phyloP scores from a whole-genome alignment of 2,113 vertebrate genomes.

The Pica pica region DNA sequence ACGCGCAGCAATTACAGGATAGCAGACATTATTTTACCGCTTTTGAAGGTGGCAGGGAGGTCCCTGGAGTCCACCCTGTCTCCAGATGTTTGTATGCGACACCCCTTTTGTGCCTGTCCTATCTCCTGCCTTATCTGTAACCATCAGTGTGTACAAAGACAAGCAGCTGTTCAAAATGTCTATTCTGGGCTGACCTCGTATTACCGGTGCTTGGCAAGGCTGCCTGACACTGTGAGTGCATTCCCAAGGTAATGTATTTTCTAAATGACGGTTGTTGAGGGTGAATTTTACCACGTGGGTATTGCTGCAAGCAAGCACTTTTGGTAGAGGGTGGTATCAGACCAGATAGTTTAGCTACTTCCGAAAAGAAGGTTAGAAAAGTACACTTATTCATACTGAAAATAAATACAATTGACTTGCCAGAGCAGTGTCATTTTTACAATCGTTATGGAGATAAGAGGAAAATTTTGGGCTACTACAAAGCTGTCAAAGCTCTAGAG shows the following conservation, averaged over 20 bases:
- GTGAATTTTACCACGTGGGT: background rate
- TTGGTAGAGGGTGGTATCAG: background rate
- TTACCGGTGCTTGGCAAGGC: background rate
- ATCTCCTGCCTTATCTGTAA: background rate
- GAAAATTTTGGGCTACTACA: background rate
- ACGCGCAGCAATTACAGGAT: background rate
- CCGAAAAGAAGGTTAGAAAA: background rate
- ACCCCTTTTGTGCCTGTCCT: background rate
- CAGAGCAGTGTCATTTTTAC: background rate
- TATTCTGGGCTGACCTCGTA: background rate
- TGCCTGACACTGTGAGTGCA: background rate
- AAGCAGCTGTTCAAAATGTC: background rate
- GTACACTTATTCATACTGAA: background rate
- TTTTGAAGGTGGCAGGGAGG: background rate
- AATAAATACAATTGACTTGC: background rate
- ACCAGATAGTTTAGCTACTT: background rate
- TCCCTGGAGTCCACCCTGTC: background rate
- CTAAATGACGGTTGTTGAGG: background rate
- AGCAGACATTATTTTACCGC: background rate
- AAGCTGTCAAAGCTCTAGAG: background rate
- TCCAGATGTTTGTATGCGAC: background rate
- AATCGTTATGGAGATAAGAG: background rate
- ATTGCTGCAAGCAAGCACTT: background rate
- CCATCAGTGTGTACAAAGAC: background rate
- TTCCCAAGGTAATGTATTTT: background rate